Evolutionary conservation across 1,140 invertebrate genomes (phyloP), one percentile per base, ranked within the genome.

Genomic region (Polypedilum pembai): DNA sequence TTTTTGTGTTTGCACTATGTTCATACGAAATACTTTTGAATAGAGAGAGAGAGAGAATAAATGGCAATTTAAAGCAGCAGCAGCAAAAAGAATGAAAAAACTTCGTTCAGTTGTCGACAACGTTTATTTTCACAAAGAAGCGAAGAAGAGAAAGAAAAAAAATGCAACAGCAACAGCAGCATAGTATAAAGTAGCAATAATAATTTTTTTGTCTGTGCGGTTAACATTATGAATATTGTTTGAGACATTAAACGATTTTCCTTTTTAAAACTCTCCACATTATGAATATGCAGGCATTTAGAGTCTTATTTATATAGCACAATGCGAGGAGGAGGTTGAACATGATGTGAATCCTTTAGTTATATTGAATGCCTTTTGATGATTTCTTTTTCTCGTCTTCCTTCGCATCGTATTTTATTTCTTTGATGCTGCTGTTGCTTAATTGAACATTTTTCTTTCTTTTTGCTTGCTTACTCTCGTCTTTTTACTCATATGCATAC

Each of bases 221-320:
- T 69, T 69, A 69, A 69, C 65, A 69, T 69, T 69, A 69, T 69
- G 65, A 69, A 69, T 69, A 69, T 69, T 69, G 65, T 69, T 69
- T 69, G 65, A 69, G 65, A 69, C 65, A 69, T 69, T 69, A 69
- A 69, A 69, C 20, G 65, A 69, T 69, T 56, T 17, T 69, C 65
- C 65, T 18, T 69, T 69, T 56, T 56, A 33, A 33, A 56, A 56
- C 45, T 56, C 45, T 56, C 45, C 45, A 56, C 45, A 15, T 56
- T 56, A 56, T 56, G 45, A 56, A 56, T 56, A 33, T 33, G 24
- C 24, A 33, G 24, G 45, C 45, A 56, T 56, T 56, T 56, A 56
- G 12, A 56, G 12, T 56, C n/a, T 56, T 56, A 56, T 56, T 56
- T 56, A 56, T 56, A 12, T n/a, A 56, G 45, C 45, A 56, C n/a